Evolutionary conservation across 2,797 vertebrate genomes (phyloP), one percentile per base, ranked within the genome.

Genomic region (Trichosurus vulpecula): DNA sequence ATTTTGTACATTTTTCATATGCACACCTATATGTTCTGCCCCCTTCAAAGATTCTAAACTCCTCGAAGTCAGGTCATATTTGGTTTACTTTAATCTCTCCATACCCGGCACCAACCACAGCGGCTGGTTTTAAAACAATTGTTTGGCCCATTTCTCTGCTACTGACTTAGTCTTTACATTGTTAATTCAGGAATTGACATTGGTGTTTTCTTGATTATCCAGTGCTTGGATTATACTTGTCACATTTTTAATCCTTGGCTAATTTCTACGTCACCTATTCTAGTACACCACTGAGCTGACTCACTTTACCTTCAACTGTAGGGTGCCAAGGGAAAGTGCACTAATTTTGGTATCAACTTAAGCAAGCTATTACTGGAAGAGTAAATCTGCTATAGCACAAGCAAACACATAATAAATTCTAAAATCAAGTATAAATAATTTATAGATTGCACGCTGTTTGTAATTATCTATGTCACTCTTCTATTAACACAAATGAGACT

Each of bases 391-490:
- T 95, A 31, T 66, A 90, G 53, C 54, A 81, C 74, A 93, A 66
- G 29, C 47, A 94, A 97, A 95, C 95, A 53, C 93, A 96, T 96
- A 95, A 97, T 96, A 97, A 95, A 96, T 92, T 96, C 90, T 95
- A 96, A 97, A 96, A 94, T 95, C 57, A 97, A 92, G 92, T 91
- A 91, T 91, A 96, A 96, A 95, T 95, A 58, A 96, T 94, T 97
- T 96, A 95, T 95, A 66, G 91, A 94, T 95, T 96, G 91, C 31
- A 74, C 91, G 96, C 52, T 96, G 51, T 95, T 96, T 90, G 22
- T 35, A n/a, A 96, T 95, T 96, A 94, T 94, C 96, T 97, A 52
- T 93, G 27, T 27, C 52, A 89, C 66, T 96, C 96, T 94, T 93
- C 91, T 91, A 94, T 93, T 93, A 95, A 96, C 29, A 96, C 3